Percentiles rank a stretch among this genome's conserved stretches.
phyloP scores from a whole-genome alignment of 2,888 invertebrate species.

The Fissipunctia ypsillon region DNA sequence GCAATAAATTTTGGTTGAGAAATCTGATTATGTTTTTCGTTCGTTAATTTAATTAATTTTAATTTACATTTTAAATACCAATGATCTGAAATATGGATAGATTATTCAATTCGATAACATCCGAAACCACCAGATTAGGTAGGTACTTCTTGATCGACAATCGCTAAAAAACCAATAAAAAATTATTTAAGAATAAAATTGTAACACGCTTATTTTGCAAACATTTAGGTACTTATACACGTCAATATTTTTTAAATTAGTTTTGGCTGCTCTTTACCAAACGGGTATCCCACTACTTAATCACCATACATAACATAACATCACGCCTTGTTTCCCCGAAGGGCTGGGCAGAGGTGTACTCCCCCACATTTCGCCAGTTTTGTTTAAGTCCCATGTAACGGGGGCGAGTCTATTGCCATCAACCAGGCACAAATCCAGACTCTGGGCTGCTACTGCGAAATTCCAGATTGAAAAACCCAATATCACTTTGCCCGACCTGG shows the following conservation, averaged over 20 bases:
- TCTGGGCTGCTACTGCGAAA: too few relatives aligned
- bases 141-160: background rate
- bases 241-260: background rate
- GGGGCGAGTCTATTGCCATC: too few relatives aligned
- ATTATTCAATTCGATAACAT: background rate
- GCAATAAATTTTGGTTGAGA: background rate
- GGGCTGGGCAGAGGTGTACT: too few relatives aligned
- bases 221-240: background rate
- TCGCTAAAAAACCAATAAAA: background rate
- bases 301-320: too few relatives aligned
- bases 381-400: too few relatives aligned
- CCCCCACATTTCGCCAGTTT: too few relatives aligned
- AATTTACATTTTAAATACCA: background rate
- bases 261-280: background rate
- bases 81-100: background rate
- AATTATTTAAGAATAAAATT: too few relatives aligned
- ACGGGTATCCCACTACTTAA: constrained; percentile 14
- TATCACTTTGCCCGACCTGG: too few relatives aligned
- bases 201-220: background rate
- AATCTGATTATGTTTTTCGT: background rate
- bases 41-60: background rate
- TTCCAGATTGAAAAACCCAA: too few relatives aligned
- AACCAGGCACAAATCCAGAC: too few relatives aligned
- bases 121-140: background rate
- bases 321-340: too few relatives aligned